phyloP scores from a whole-genome alignment of 53 echinoderm and acorn worm species.

The Antedon mediterranea region DNA sequence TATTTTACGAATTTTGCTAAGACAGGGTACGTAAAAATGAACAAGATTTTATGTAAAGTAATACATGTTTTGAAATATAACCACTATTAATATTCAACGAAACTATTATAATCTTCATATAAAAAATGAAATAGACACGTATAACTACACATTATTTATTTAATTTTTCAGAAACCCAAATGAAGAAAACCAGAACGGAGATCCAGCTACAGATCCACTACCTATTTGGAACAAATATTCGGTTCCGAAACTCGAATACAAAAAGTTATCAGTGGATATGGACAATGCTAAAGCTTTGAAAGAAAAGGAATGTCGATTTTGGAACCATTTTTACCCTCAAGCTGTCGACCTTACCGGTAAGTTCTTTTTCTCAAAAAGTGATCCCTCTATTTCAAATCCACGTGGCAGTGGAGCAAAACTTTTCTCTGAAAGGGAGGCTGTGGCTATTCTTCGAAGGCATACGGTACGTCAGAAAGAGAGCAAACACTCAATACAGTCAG shows the following conservation, averaged over 20 bases:
- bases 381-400: too few species aligned
- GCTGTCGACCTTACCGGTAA: background rate
- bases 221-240: slow-evolving; percentile 31
- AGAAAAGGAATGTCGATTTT: slow-evolving; percentile 38
- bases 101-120: too few species aligned
- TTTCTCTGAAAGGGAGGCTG: too few species aligned
- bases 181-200: background rate
- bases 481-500: too few species aligned
- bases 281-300: slow-evolving; percentile 26
- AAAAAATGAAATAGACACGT: too few species aligned
- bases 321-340: slow-evolving; percentile 37
- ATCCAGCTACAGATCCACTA: background rate
- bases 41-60: too few species aligned
- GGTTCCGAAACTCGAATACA: slow-evolving; percentile 34
- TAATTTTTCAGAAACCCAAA: slow-evolving; percentile 36
- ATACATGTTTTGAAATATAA: too few species aligned
- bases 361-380: too few species aligned
- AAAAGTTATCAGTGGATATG: slow-evolving; percentile 27
- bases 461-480: too few species aligned
- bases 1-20: background rate
- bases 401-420: too few species aligned
- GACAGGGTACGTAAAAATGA: background rate
- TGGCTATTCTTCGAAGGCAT: too few species aligned
- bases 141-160: background rate
- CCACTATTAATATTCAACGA: too few species aligned